These are phyloP conservation scores for Proisotoma minuta DNA, from an alignment of 2,888 invertebrate species.

Conservation along the genomic window DNA sequence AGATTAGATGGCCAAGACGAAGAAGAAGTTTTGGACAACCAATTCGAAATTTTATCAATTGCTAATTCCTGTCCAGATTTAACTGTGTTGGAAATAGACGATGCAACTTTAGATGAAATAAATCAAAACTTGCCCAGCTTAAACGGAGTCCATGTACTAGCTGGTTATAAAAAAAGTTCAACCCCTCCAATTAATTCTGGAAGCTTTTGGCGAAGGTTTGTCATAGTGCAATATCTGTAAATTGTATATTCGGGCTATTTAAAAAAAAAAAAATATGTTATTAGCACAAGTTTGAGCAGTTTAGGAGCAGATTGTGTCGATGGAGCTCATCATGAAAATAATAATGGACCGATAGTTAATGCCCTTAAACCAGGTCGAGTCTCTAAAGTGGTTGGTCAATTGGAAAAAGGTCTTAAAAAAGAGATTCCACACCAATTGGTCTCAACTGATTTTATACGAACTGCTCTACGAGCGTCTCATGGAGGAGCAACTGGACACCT, in stretches of 20 bases:
- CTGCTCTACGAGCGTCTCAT: slow-evolving; percentile 36
- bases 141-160: too few relatives aligned
- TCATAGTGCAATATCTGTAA: not conserved
- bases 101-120: too few relatives aligned
- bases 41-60: slow-evolving; percentile 44
- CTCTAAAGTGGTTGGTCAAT: slow-evolving; percentile 27
- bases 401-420: slow-evolving; percentile 18
- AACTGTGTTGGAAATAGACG: slow-evolving; percentile 38
- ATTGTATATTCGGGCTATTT: not conserved
- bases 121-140: too few relatives aligned
- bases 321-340: slow-evolving; percentile 23
- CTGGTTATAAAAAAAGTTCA: slow-evolving; percentile 13
- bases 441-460: slow-evolving; percentile 34
- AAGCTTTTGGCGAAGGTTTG: slow-evolving; percentile 43
- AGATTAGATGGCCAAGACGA: slow-evolving; percentile 47
- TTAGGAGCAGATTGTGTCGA: slow-evolving; percentile 44
- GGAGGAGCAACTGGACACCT: slow-evolving; percentile 42
- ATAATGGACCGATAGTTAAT: slow-evolving; percentile 30
- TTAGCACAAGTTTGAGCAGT: slow-evolving; percentile 46
- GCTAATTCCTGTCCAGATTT: slow-evolving; percentile 47
- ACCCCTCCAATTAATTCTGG: slow-evolving; percentile 42
- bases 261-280: too few relatives aligned
- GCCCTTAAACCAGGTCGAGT: slow-evolving; percentile 28
- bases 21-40: slow-evolving; percentile 39
- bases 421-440: slow-evolving; percentile 19